Evolutionary conservation across 1,140 invertebrate species (phyloP).

Genomic region (Kradibia gibbosae): DNA sequence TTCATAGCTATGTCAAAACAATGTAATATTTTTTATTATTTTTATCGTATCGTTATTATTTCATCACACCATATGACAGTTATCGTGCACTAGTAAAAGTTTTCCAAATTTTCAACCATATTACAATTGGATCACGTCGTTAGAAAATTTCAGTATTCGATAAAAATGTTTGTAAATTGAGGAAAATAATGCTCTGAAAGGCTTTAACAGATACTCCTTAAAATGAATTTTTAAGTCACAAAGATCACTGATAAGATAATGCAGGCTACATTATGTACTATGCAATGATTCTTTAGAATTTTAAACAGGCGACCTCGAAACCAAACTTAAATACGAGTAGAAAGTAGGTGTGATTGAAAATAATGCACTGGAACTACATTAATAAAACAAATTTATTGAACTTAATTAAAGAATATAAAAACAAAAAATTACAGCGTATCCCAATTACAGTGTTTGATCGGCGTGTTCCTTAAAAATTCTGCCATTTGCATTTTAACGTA

Average conservation of each 20-base stretch:
- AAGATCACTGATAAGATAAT: background rate
- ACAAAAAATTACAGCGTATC: background rate
- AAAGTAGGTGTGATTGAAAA: background rate
- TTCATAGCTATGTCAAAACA: background rate
- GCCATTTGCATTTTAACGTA: background rate
- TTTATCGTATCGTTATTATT: background rate
- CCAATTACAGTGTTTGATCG: background rate
- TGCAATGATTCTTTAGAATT: background rate
- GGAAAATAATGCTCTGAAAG: background rate
- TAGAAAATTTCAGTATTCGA: no score
- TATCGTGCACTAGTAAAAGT: no score
- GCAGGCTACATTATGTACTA: background rate
- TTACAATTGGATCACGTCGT: background rate
- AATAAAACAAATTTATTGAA: conserved; percentile 12
- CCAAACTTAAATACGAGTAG: background rate
- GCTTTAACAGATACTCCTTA: background rate
- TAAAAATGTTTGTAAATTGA: background rate
- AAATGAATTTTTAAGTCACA: background rate
- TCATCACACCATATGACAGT: background rate
- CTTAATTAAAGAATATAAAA: background rate
- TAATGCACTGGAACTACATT: background rate
- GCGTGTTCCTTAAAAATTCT: no score
- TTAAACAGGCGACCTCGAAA: background rate
- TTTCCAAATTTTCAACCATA: background rate
- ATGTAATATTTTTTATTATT: background rate